Base-by-base conservation (phyloP, 1,140 invertebrate genomes). In the Belonocnema kinseyi region DNA sequence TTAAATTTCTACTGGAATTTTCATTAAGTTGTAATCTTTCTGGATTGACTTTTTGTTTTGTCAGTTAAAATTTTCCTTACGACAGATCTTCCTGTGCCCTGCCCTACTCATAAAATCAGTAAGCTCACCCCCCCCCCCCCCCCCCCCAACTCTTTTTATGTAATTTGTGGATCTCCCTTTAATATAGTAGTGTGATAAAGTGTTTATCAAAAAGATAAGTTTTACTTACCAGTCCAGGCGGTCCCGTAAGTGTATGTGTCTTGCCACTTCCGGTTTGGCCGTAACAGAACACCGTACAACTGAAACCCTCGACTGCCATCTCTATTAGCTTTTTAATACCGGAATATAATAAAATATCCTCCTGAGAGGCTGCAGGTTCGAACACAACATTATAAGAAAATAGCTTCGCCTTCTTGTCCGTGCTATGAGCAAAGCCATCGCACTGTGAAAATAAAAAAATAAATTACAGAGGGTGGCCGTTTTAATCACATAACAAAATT, bases 251-350 rank as follows among this genome's bases (percentile, higher is more conserved):
- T 0, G 98, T 98, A 88, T 98, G 97, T 0, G 98, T 99, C 92
- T 99, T 99, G 13, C 98, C 98, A 85, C 97, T 97, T 21, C 98
- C 98, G 0, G 98, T 99, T 91, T 99, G 98, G 56, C 98, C 98
- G 91, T 99, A 99, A 85, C 98, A 99, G 89, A 98, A 97, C 12
- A 95, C 95, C 4, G 98, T 99, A 80, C 97, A 97, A 78, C 97
- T 97, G 89, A 98, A 99, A 0, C 97, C 97, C 85, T 97, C 96
- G 5, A 98, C 93, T 13, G 97, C 96, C 96, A 98, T 98, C 86
- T 98, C 96, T 74, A 98, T 95, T 13, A 98, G 94, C 50, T 95
- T 93, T 86, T 96, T 96, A 51, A 98, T 93, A 1, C 97, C 96
- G 3, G 94, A 97, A 91, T 96, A 96, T 89, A 96, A 95, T 50